Base-by-base conservation (phyloP, 37 sponge, comb jelly and placozoan genomes). In the Petrosia ficiformis region DNA sequence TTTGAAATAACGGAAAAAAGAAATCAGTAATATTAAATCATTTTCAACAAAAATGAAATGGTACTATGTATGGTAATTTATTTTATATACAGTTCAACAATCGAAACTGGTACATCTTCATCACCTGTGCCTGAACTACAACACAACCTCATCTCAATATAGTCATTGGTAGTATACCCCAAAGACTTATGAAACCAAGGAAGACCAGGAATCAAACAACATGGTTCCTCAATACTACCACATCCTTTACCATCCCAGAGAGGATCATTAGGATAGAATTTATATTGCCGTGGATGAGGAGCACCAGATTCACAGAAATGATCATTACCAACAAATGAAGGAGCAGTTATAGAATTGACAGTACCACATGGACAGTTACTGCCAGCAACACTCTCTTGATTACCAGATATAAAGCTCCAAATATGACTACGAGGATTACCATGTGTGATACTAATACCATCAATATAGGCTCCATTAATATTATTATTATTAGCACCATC, bases 141-240 rank as follows among this genome's bases (percentile, higher is more conserved):
- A 39, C 79, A 78, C 21, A 68, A 25, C 36, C 79, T 29, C 41
- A 78, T 37, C 59, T 78, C 70, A 32, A 78, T 78, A 44, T 78
- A 44, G 11, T 78, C 70, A 11, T 24, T 54, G 21, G 70, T 32
- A 3, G 70, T 24, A 42, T 3, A 48, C 16, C 52, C 38, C 2
- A 78, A 65, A 19, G 56, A 40, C n/a, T 25, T 32, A 28, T 42
- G 26, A 24, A 78, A 78, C 79, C 79, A 78, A 0, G 79, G 79
- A 32, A 44, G 56, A 24, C 2, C 29, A 44, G 31, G 29, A 34
- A 67, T n/a, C 21, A 16, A 35, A 24, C 79, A 78, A 48, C 79
- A 78, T 33, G 60, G 22, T 22, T 19, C 44, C 26, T 61, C 63
- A 26, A 22, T 61, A 26, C 28, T 61, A 11, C 63, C 63, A 61